Percentiles rank a stretch among this genome's conserved stretches.
Evolutionary conservation across 2,888 invertebrate species (phyloP).

Genomic region (Tiliacea citrago): DNA sequence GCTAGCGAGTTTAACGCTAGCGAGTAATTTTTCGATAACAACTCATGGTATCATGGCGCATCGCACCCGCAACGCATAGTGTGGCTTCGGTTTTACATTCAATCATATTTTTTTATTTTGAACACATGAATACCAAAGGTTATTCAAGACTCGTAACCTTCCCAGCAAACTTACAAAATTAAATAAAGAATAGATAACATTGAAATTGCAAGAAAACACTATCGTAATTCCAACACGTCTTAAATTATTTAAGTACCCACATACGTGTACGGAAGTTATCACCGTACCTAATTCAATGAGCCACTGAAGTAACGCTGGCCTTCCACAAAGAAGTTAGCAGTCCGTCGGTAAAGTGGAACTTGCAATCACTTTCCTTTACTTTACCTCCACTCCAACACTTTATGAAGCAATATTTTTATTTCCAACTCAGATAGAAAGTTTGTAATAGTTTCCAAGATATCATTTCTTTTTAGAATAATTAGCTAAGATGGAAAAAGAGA

Average conservation of each 20-base stretch:
- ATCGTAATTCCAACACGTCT: conserved; percentile 6
- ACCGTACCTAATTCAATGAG: conserved; percentile 63
- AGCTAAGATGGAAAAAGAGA: conserved; percentile 16
- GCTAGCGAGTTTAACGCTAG: too few species aligned
- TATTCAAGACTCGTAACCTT: not conserved
- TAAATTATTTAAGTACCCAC: not conserved
- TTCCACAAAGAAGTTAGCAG: conserved; percentile 51
- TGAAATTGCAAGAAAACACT: not conserved
- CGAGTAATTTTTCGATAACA: too few species aligned
- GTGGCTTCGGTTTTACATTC: too few species aligned
- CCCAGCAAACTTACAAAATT: not conserved
- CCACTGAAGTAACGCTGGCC: conserved; percentile 52
- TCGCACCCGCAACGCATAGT: too few species aligned
- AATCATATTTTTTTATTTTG: not conserved
- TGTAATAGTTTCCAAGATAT: conserved; percentile 31
- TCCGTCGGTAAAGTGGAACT: conserved; percentile 35
- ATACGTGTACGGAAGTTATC: conserved; percentile 4
- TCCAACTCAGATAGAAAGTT: conserved; percentile 16
- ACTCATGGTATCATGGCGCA: too few species aligned
- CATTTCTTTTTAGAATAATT: conserved; percentile 42
- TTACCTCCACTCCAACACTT: conserved; percentile 36
- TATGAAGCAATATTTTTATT: conserved; percentile 40
- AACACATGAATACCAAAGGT: not conserved
- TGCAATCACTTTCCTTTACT: conserved; percentile 43
- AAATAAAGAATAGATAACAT: not conserved